A percentile compares a stretch with the other conserved stretches of the same genome.
Evolutionary conservation across 2,797 vertebrate genomes (phyloP).

Genomic region (Syngnathus rostellatus): DNA sequence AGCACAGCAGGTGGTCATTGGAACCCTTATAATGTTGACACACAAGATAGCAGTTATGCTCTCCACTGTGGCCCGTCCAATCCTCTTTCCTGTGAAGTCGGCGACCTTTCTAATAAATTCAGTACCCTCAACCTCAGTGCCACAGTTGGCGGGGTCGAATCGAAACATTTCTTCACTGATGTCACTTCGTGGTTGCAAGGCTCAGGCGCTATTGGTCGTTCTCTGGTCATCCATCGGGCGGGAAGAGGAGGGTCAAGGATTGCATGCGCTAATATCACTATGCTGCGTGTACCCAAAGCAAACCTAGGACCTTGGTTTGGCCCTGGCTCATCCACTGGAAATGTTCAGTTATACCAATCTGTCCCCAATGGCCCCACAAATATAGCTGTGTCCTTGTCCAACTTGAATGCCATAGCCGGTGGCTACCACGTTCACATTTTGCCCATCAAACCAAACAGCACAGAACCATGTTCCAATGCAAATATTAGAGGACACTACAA

Average conservation of each 20-base stretch:
- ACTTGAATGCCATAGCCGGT: slow-evolving; percentile 47
- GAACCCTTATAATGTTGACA: slow-evolving; percentile 63
- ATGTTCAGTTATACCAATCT: slow-evolving; percentile 54
- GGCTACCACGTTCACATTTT: slow-evolving; percentile 72
- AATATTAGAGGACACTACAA: slow-evolving; percentile 72
- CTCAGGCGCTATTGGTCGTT: slow-evolving; percentile 53
- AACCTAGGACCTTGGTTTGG: slow-evolving; percentile 57
- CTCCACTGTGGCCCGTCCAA: slow-evolving; percentile 50
- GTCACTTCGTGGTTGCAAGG: slow-evolving; percentile 60
- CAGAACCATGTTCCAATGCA: slow-evolving; percentile 59
- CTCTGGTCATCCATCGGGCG: slow-evolving; percentile 69
- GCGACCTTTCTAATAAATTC: slow-evolving; percentile 67
- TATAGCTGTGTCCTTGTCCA: slow-evolving; percentile 53
- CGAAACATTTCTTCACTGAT: slow-evolving; percentile 72
- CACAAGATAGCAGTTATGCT: slow-evolving; percentile 48
- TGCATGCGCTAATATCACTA: slow-evolving; percentile 74
- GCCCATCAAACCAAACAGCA: slow-evolving; percentile 45
- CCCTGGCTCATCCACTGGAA: slow-evolving; percentile 35
- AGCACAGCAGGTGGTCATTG: slow-evolving; percentile 65
- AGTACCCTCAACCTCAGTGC: slow-evolving; percentile 46
- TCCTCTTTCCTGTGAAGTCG: slow-evolving; percentile 69
- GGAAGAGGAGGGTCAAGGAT: slow-evolving; percentile 44
- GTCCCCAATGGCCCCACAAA: slow-evolving; percentile 59
- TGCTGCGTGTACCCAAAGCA: slow-evolving; percentile 41
- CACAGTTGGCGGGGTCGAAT: slow-evolving; percentile 24